These are phyloP conservation scores for Hirtodrosophila cameraria DNA, from an alignment of 2,888 invertebrate genomes.

Conservation along the genomic window DNA sequence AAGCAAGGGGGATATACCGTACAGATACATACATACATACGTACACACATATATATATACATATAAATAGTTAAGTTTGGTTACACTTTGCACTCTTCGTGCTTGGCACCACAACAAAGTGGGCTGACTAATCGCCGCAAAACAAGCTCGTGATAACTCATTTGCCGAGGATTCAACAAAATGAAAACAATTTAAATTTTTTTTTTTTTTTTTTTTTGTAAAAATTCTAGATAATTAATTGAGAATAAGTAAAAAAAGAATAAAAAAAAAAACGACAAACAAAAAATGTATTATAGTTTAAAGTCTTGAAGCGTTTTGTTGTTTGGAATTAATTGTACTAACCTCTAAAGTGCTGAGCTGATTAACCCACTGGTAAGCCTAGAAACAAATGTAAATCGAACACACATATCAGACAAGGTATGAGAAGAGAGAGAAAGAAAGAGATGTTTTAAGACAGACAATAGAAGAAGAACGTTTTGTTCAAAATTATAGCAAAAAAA, in stretches of 20 bases:
- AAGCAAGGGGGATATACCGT: neutral
- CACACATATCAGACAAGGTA: slow-evolving; percentile 38
- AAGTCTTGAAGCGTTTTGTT: neutral
- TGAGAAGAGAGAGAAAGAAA: slow-evolving; percentile 19
- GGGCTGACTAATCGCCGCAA: slow-evolving; percentile 37
- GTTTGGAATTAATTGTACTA: slow-evolving; percentile 42
- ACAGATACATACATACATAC: neutral
- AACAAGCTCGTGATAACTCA: slow-evolving; percentile 23
- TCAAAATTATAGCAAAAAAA: slow-evolving; percentile 1
- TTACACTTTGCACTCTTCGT: slow-evolving; percentile 27
- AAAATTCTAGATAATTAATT: slow-evolving; percentile 1
- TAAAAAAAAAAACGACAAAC: neutral
- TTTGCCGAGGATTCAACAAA: neutral
- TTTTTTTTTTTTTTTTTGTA: too few species aligned
- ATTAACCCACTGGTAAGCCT: slow-evolving; percentile 68
- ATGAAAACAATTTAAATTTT: neutral
- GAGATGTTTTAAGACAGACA: slow-evolving; percentile 2
- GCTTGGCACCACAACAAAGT: slow-evolving; percentile 42
- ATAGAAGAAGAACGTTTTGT: slow-evolving; percentile 9
- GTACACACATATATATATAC: neutral
- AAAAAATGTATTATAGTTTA: slow-evolving; percentile 5
- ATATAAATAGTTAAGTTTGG: neutral
- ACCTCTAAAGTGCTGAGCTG: slow-evolving; percentile 63
- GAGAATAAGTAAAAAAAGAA: neutral
- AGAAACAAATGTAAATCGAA: slow-evolving; percentile 59